phyloP scores from a whole-genome alignment of 2,113 vertebrate genomes.

The Microtus oregoni region DNA sequence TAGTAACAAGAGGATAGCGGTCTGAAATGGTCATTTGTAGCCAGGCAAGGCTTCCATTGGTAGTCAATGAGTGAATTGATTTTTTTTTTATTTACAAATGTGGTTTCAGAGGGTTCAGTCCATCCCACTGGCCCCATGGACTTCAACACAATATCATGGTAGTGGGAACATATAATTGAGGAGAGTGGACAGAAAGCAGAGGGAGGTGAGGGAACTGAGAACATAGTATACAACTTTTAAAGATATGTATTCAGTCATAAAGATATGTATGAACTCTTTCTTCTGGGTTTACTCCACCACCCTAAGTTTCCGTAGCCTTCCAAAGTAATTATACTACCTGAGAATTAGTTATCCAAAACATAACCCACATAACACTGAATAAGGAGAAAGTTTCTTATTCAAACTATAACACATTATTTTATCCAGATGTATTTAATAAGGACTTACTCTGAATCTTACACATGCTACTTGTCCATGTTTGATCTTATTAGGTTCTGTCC shows the following conservation, averaged over 20 bases:
- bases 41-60: too few relatives aligned
- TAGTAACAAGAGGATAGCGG: too few relatives aligned
- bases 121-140: not conserved
- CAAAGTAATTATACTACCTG: not conserved
- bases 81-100: not conserved
- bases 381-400: not conserved
- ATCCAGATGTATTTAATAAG: not conserved
- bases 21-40: too few relatives aligned
- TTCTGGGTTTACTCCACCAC: not conserved
- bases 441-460: not conserved
- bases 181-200: not conserved
- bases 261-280: not conserved
- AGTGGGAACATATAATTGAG: too few relatives aligned
- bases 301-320: not conserved
- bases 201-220: rapidly evolving
- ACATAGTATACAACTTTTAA: not conserved
- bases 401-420: not conserved
- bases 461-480: not conserved
- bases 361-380: not conserved
- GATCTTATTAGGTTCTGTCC: rapidly evolving
- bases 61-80: not conserved
- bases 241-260: not conserved
- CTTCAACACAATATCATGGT: not conserved
- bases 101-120: not conserved
- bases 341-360: not conserved